phyloP scores from a whole-genome alignment of 2,113 vertebrate species.

The Dermatemys mawii region DNA sequence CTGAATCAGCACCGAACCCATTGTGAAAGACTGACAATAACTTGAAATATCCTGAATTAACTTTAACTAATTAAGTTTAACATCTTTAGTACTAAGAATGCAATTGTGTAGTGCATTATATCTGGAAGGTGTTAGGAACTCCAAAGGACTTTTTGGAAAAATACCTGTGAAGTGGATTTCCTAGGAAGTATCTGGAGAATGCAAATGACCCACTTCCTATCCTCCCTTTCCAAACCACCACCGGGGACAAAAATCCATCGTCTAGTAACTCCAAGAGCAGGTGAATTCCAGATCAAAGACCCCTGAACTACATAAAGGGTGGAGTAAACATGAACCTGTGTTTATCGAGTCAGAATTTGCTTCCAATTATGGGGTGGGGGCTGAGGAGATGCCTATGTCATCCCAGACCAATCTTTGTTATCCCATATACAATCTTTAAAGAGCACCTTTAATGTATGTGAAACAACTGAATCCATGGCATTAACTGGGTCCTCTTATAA shows the following conservation, averaged over 20 bases:
- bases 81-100: neutral
- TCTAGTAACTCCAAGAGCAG: neutral
- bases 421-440: neutral
- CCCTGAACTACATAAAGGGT: neutral
- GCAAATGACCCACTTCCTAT: neutral
- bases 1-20: neutral
- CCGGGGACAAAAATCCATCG: neutral
- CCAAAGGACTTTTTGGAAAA: neutral
- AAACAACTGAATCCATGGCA: rapidly evolving
- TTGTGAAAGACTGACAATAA: neutral
- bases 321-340: neutral
- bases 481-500: neutral
- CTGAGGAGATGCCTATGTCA: neutral
- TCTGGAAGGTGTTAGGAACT: neutral
- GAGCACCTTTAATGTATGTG: neutral
- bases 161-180: neutral
- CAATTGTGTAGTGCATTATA: neutral
- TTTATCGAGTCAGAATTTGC: neutral
- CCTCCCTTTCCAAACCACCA: neutral
- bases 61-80: neutral
- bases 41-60: neutral
- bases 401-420: neutral
- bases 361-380: neutral
- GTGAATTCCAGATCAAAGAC: neutral
- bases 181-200: neutral